Evolutionary conservation across 1,140 invertebrate genomes (phyloP).

Genomic region (Ceratosolen solmsi): DNA sequence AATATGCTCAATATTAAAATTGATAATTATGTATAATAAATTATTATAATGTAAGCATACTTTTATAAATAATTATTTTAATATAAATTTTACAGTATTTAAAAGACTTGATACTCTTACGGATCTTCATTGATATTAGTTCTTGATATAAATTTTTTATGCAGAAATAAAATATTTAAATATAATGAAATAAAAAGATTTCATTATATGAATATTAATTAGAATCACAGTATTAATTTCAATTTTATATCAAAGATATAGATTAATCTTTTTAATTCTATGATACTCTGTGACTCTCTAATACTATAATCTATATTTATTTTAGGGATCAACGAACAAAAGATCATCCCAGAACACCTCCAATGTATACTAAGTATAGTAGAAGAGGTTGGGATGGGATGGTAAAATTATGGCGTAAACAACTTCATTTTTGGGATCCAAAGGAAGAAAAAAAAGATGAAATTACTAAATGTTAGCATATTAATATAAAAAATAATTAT

Average conservation of each 20-base stretch:
- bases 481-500: slow-evolving; percentile 29
- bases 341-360: slow-evolving; percentile 89
- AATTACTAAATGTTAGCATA: slow-evolving; percentile 39
- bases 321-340: slow-evolving; percentile 78
- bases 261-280: no score
- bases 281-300: neutral
- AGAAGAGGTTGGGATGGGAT: slow-evolving; percentile 91
- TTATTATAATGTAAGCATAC: no score
- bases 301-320: slow-evolving; percentile 12
- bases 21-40: no score
- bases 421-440: slow-evolving; percentile 88
- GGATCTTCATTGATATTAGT: no score
- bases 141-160: no score
- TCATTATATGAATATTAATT: neutral
- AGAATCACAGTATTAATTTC: no score
- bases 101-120: no score
- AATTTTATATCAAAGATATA: neutral
- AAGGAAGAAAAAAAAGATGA: slow-evolving; percentile 24
- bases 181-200: neutral
- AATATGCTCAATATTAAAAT: no score
- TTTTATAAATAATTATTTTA: no score
- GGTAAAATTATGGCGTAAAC: slow-evolving; percentile 88
- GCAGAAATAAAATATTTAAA: neutral
- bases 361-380: slow-evolving; percentile 90
- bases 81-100: no score